Conservation (phyloP, 2,113 vertebrate species). For the Forbesichthys papilliferus region DNA sequence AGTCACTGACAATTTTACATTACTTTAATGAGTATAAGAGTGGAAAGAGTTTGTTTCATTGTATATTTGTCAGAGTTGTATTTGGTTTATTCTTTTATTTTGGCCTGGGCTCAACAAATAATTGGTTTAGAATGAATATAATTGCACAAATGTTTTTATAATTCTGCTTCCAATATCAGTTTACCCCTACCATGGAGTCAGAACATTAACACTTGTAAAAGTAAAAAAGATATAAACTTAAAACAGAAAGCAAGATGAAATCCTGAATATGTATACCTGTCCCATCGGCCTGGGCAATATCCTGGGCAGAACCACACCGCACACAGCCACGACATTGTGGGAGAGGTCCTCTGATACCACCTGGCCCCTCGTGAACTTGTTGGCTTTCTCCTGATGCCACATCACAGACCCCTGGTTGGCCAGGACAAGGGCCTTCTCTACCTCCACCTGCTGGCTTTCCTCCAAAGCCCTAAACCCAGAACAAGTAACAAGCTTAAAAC, state of each 20-base stretch:
- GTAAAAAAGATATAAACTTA: no score
- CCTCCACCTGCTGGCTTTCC: constrained; percentile 84
- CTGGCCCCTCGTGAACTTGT: constrained; percentile 78
- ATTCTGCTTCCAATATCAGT: no score
- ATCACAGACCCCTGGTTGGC: constrained; percentile 81
- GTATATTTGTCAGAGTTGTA: no score
- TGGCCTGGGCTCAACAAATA: neutral
- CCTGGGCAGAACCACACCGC: constrained; percentile 87
- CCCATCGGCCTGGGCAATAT: constrained; percentile 57
- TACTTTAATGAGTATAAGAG: no score
- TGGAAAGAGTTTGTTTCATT: no score
- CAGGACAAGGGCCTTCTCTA: constrained; percentile 87
- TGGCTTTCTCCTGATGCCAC: constrained; percentile 81
- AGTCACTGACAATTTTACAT: no score
- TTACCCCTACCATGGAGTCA: no score
- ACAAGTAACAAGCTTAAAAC: neutral
- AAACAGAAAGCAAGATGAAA: neutral
- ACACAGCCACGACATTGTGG: constrained; percentile 83
- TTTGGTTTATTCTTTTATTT: neutral
- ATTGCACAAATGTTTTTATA: no score
- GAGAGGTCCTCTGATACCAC: constrained; percentile 87
- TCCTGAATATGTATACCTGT: constrained; percentile 66
- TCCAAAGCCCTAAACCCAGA: constrained; percentile 80
- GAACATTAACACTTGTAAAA: no score
- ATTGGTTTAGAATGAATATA: no score